A percentile compares a stretch with the other conserved stretches of the same genome.
These are phyloP conservation scores for Oreonectes daqikongensis DNA, from an alignment of 2,797 vertebrate genomes.

Conservation along the genomic window DNA sequence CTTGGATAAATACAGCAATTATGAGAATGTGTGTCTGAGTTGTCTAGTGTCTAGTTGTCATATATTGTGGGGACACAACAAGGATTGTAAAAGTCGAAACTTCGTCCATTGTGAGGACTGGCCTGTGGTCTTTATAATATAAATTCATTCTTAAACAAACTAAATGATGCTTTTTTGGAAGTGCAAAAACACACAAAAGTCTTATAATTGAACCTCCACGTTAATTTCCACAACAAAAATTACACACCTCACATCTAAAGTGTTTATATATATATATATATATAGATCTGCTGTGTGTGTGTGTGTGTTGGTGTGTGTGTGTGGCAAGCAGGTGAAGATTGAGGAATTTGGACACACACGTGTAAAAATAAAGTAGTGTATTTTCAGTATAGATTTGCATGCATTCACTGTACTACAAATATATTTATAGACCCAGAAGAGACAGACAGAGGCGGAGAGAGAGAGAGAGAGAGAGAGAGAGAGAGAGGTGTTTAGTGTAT, in stretches of 20 bases:
- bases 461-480: conserved; percentile 9
- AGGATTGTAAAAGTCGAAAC: too few relatives aligned
- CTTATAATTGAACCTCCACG: too few relatives aligned
- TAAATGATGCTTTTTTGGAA: too few relatives aligned
- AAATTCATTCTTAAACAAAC: too few relatives aligned
- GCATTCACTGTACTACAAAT: conserved; percentile 2
- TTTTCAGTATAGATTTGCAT: neutral
- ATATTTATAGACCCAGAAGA: neutral
- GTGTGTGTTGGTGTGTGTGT: conserved; percentile 18
- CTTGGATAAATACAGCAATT: conserved; percentile 19
- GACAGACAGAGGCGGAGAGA: neutral
- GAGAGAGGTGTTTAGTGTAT: neutral
- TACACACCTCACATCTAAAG: too few relatives aligned
- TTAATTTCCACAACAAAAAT: too few relatives aligned
- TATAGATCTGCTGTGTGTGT: neutral
- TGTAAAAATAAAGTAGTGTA: conserved; percentile 23
- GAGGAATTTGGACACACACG: neutral
- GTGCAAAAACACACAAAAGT: too few relatives aligned
- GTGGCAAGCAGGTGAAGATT: conserved; percentile 32
- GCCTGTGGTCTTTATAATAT: too few relatives aligned
- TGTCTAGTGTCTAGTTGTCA: too few relatives aligned
- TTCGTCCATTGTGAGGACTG: too few relatives aligned
- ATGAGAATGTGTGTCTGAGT: neutral
- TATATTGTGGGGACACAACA: too few relatives aligned
- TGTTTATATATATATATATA: neutral